Base-by-base conservation (phyloP, 2,797 vertebrate species). In the Schizopygopsis pylzovi region DNA sequence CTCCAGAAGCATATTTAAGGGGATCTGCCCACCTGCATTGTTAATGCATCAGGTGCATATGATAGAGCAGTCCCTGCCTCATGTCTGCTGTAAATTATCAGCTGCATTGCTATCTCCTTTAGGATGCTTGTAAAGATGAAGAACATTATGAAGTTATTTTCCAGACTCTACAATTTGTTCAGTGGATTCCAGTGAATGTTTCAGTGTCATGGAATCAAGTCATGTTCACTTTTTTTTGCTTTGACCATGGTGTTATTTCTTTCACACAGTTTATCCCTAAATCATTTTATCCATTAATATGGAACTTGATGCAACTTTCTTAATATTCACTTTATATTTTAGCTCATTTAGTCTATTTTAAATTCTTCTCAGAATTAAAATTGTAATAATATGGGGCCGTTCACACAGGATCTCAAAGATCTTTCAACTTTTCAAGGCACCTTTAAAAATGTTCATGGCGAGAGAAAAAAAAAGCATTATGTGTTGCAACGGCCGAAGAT, bases 101-200 rank as follows among this genome's bases (percentile, higher is more conserved):
- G 92, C 87, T 93, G 91, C 93, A 94, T 93, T 94, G 92, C 91
- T 92, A 91, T 82, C 81, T 92, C 52, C 89, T 90, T 94, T 92
- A 92, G 89, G 88, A 94, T 95, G 95, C 95, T 95, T 94, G 95
- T 93, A 94, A 87, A 93, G 88, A 88, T 61, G 89, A 92, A 89
- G 70, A 90, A 87, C 93, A 88, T 90, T 90, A 93, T 93, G 3
- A 37, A 67, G 33, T 67, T 18, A 92, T 93, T 92, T 93, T 93
- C 93, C 92, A 93, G 94, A 94, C 93, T 92, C 68, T 93, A 92
- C 92, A 88, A 87, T 22, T 93, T 90, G 56, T 93, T 93, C 88
- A 90, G 90, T 90, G 88, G 92, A 92, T 92, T 91, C 73, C 90
- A 92, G 87, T 91, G 90, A 93, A 94, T 93, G 92, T 92, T 90